These are phyloP conservation scores for Belgica antarctica DNA, from an alignment of 2,888 invertebrate genomes.

Conservation along the genomic window DNA sequence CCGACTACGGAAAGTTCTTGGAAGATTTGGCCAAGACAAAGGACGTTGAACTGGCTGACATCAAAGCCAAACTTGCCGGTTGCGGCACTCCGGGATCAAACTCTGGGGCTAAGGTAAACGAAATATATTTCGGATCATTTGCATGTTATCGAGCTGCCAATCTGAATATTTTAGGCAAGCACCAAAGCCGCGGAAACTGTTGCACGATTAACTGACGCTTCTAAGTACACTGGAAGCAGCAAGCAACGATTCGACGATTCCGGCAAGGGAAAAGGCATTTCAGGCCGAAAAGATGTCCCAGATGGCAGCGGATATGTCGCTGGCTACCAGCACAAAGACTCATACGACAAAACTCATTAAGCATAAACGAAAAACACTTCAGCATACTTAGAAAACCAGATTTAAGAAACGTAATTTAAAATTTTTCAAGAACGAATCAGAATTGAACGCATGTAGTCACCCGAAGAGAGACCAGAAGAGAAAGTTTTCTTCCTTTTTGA, in stretches of 20 bases:
- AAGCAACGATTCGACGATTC: constrained; percentile 80
- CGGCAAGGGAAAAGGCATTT: constrained; percentile 83
- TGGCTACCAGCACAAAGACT: constrained; percentile 80
- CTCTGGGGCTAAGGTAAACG: constrained; percentile 46
- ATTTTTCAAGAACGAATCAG: constrained; percentile 17
- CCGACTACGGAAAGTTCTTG: constrained; percentile 80
- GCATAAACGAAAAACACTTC: constrained; percentile 26
- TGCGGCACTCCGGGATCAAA: constrained; percentile 73
- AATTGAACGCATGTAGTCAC: not conserved
- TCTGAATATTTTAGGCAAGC: constrained; percentile 48
- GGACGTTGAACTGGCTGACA: constrained; percentile 73
- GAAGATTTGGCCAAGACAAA: constrained; percentile 83
- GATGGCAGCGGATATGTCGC: constrained; percentile 77
- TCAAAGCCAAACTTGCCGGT: constrained; percentile 74
- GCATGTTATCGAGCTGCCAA: too few relatives aligned
- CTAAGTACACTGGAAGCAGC: constrained; percentile 84
- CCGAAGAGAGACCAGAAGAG: not conserved
- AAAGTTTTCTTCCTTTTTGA: constrained; percentile 2
- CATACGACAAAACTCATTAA: constrained; percentile 64
- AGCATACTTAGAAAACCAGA: not conserved
- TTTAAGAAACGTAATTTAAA: not conserved
- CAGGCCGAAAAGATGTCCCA: constrained; percentile 73
- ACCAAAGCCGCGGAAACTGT: constrained; percentile 55
- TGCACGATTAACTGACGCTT: constrained; percentile 79
- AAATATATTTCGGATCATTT: not conserved